Evolutionary conservation across 2,113 vertebrate genomes (phyloP), one percentile per base, ranked within the genome.

Genomic region (Eulemur rufifrons): DNA sequence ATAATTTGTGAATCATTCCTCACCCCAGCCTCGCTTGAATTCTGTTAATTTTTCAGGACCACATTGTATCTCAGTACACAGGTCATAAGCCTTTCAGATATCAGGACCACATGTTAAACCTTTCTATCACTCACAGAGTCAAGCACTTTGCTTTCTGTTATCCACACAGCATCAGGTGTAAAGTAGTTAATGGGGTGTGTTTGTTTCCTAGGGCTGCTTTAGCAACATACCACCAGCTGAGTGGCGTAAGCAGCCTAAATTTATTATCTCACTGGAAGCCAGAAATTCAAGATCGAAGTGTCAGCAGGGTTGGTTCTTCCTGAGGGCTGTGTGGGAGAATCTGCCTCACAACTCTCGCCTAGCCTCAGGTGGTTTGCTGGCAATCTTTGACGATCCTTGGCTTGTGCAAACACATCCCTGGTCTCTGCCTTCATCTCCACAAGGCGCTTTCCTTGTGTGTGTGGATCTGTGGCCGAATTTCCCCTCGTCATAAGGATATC

Each of bases 41-140:
- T 91, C 34, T 93, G 63, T 84, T 78, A 68, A 47, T 63, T 94
- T 96, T 95, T 56, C 64, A 81, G 92, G 10, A 71, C 17, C 12
- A 4, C 47, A 39, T 56, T 69, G 2, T 86, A 73, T 50, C 6
- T 52, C 47, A 39, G 13, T 71, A 83, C 37, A n/a, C 71, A 88
- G 39, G 42, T 61, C 69, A 59, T 66, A 73, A 69, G n/a, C 25
- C 34, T 74, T 86, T 92, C 25, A 18, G 61, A 2, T 1, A 29
- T 20, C 52, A 89, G 18, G 29, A 45, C 11, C 61, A 56, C 23
- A 45, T 52, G 85, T 84, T 85, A 25, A 89, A 95, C 14, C 17
- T 63, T 59, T 29, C 21, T n/a, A 29, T 82, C 77, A 76, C 18
- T 80, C 39, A 56, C 4, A 77, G 66, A 71, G 8, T 92, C 18